A percentile compares a stretch with the other conserved stretches of the same genome.
Evolutionary conservation across 2,888 invertebrate species (phyloP).

Genomic region (Dicyrtoma fusca): DNA sequence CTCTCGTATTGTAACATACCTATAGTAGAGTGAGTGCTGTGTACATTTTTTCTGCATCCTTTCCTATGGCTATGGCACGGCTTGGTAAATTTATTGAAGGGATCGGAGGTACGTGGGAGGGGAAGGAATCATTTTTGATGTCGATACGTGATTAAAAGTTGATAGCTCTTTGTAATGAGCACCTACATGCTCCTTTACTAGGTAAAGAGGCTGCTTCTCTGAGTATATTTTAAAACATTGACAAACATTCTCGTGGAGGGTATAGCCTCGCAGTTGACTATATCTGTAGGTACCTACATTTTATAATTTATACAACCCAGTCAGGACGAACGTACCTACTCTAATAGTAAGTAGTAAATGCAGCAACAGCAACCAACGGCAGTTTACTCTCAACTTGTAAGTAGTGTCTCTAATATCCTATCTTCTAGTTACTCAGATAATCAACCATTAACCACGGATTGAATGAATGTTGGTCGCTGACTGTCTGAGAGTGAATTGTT

Average conservation of each 20-base stretch:
- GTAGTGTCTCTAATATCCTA: too few relatives aligned
- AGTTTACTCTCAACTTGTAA: too few relatives aligned
- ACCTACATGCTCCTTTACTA: slow-evolving; percentile 7
- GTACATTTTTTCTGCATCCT: too few relatives aligned
- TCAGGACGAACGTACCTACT: not conserved
- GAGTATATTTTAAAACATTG: slow-evolving; percentile 5
- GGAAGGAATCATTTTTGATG: slow-evolving; percentile 21
- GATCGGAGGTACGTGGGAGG: not conserved
- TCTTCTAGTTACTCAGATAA: slow-evolving; percentile 4
- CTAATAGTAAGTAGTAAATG: too few relatives aligned
- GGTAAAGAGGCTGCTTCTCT: not conserved
- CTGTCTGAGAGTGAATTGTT: too few relatives aligned
- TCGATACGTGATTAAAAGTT: slow-evolving; percentile 26
- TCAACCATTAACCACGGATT: slow-evolving; percentile 22
- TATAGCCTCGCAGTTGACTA: too few relatives aligned
- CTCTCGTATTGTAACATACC: too few relatives aligned
- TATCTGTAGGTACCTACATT: not conserved
- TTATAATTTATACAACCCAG: not conserved
- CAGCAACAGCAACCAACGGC: too few relatives aligned
- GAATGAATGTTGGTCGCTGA: slow-evolving; percentile 4
- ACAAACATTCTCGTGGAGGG: slow-evolving; percentile 1
- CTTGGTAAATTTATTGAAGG: not conserved
- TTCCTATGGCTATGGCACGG: too few relatives aligned
- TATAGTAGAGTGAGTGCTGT: too few relatives aligned
- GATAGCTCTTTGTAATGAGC: slow-evolving; percentile 10